Evolutionary conservation across 2,888 invertebrate species (phyloP).

Genomic region (Diarsia dahlii): DNA sequence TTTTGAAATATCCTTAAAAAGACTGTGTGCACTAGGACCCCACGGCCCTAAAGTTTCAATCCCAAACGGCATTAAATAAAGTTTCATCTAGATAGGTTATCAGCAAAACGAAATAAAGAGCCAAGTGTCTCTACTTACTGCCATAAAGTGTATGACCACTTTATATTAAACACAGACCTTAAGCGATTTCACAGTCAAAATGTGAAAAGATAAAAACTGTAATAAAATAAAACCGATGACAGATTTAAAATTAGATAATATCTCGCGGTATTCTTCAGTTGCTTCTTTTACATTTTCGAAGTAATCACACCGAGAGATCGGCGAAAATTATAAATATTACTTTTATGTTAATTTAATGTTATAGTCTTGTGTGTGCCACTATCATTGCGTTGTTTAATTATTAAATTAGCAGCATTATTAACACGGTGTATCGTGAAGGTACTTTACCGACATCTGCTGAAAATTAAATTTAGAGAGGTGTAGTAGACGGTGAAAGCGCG

Average conservation of each 20-base stretch:
- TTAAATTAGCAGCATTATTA: slow-evolving; percentile 35
- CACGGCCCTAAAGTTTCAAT: too few relatives aligned
- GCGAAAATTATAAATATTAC: slow-evolving; percentile 39
- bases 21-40: too few relatives aligned
- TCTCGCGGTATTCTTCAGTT: slow-evolving; percentile 29
- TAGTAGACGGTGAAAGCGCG: neutral
- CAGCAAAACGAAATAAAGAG: slow-evolving; percentile 40
- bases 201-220: slow-evolving; percentile 37
- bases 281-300: slow-evolving; percentile 26
- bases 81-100: slow-evolving; percentile 47
- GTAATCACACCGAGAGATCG: slow-evolving; percentile 40
- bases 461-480: neutral
- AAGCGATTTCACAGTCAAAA: slow-evolving; percentile 30
- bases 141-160: slow-evolving; percentile 45
- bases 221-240: slow-evolving; percentile 40
- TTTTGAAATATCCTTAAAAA: too few relatives aligned
- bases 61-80: slow-evolving; percentile 49
- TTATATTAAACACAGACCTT: slow-evolving; percentile 42
- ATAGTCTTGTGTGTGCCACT: neutral
- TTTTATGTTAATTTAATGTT: slow-evolving; percentile 38
- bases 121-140: slow-evolving; percentile 26
- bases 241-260: slow-evolving; percentile 52
- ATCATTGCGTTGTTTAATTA: slow-evolving; percentile 3
- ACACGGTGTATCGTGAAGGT: neutral
- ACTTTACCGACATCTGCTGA: neutral